These are phyloP conservation scores for Sebastes schlegelii DNA, from an alignment of 2,113 vertebrate genomes.

Conservation along the genomic window DNA sequence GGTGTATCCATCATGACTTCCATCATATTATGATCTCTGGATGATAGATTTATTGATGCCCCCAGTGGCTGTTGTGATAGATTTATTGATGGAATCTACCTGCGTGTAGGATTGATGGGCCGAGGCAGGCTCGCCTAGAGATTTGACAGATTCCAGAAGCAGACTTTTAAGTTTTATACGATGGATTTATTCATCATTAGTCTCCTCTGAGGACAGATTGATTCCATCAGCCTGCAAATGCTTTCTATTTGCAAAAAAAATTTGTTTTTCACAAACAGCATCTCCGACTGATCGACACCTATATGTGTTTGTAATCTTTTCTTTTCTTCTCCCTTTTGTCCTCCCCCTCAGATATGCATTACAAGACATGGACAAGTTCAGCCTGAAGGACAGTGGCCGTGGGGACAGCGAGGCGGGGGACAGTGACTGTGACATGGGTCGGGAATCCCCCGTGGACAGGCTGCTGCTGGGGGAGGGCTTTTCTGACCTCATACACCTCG, in stretches of 20 bases:
- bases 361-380: conserved; percentile 99
- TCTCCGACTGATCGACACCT: background rate
- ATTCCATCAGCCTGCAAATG: conserved; percentile 15
- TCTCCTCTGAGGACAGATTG: conserved; percentile 25
- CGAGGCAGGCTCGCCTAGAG: conserved; percentile 21
- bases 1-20: conserved; percentile 57
- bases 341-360: conserved; percentile 89
- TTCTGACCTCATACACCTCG: conserved; percentile 97
- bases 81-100: conserved; percentile 67
- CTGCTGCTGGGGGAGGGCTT: conserved; percentile 97
- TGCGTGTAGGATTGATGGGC: conserved; percentile 56
- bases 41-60: conserved; percentile 64
- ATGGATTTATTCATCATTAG: conserved; percentile 59
- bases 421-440: conserved; percentile 98
- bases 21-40: conserved; percentile 51
- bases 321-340: background rate
- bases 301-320: conserved; percentile 39
- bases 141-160: conserved; percentile 60
- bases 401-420: conserved; percentile 99
- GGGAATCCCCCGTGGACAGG: conserved; percentile 98
- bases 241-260: conserved; percentile 11
- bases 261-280: background rate
- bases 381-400: conserved; percentile 98
- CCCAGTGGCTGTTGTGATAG: conserved; percentile 51
- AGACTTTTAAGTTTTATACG: conserved; percentile 41